Evolutionary conservation across 2,888 invertebrate species (phyloP).

Genomic region (Anoncus sp.): DNA sequence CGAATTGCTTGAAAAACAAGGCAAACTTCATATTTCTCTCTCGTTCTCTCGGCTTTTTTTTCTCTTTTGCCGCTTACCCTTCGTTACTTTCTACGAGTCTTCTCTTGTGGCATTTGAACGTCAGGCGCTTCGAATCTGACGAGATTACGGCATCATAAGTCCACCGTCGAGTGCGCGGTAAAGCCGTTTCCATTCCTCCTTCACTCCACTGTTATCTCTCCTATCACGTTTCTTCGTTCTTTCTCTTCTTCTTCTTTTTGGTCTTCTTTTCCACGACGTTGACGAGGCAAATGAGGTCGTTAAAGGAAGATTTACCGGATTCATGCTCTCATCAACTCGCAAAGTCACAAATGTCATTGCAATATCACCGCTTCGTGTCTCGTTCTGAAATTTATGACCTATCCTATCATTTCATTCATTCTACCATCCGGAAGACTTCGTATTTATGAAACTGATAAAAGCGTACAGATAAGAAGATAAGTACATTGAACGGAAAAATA

Average conservation of each 20-base stretch:
- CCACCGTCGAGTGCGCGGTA: constrained; percentile 22
- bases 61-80: constrained; percentile 20
- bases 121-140: constrained; percentile 61
- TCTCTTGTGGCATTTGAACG: constrained; percentile 62
- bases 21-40: constrained; percentile 55
- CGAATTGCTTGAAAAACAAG: constrained; percentile 68
- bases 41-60: constrained; percentile 23
- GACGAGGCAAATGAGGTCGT: constrained; percentile 76
- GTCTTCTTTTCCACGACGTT: constrained; percentile 68
- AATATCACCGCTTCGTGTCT: too few relatives aligned
- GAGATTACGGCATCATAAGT: constrained; percentile 60
- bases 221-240: constrained; percentile 49
- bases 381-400: too few relatives aligned
- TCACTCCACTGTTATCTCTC: constrained; percentile 42
- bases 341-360: too few relatives aligned
- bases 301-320: constrained; percentile 72
- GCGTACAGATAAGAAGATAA: not conserved
- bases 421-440: not conserved
- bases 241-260: constrained; percentile 48
- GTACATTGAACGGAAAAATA: not conserved
- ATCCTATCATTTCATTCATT: too few relatives aligned
- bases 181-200: constrained; percentile 34
- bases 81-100: constrained; percentile 41
- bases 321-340: constrained; percentile 53
- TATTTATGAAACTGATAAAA: constrained; percentile 1